Evolutionary conservation across 2,888 invertebrate species (phyloP), one percentile per base, ranked within the genome.

Genomic region (Nemoura dubitans): DNA sequence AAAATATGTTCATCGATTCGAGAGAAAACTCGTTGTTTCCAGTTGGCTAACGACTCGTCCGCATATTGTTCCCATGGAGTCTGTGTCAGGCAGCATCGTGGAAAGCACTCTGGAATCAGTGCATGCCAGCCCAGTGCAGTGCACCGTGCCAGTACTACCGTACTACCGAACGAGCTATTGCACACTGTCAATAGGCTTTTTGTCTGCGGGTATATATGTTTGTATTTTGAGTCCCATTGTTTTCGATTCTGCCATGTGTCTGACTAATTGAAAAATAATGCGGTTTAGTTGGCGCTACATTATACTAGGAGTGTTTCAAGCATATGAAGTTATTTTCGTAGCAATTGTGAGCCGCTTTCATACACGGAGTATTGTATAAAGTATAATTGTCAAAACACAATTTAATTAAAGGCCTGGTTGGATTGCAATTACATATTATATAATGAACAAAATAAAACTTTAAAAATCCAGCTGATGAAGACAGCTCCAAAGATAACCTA

Each of bases 1-100:
- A 78, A 78, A 28, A 59, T 16, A 6, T 27, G 78, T 78, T 78
- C 78, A 78, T 28, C 3, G 78, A 26, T 27, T 28, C 25, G 78
- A 10, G 14, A 78, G 78, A 0, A 78, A 78, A 78, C 28, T 78
- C 76, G 76, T 76, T 76, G 26, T 76, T 78, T 78, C 78, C 78
- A 26, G 6, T 7, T 76, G 76, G 76, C 26, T 78, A 27, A 2
- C 16, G n/a, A 25, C 25, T 78, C 78, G 5, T 78, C 78, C 36
- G 10, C 2, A 78, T 26, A 78, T 5, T 78, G 78, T 78, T 25
- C 7, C 14, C 25, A 26, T 25, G 28, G 16, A 5, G 27, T 25
- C 59, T 26, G n/a, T 27, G 25, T 25, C 10, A n/a, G 10, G n/a
- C 25, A 25, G 7, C 78, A 28, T 78, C 21, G 25, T 26, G 3